phyloP scores from a whole-genome alignment of 2,888 invertebrate genomes.

The Phrixothrix hirtus region DNA sequence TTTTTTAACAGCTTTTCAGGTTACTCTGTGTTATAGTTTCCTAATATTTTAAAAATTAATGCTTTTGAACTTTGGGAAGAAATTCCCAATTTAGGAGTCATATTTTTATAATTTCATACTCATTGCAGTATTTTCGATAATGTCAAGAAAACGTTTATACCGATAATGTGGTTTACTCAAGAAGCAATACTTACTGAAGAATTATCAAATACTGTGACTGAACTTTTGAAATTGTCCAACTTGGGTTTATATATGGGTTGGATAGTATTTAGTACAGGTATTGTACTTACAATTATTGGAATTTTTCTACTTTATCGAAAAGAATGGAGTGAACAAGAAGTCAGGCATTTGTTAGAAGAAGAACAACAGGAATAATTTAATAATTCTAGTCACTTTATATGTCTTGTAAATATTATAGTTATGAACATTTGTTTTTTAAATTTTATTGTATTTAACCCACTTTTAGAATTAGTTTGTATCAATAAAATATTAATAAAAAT shows the following conservation, averaged over 20 bases:
- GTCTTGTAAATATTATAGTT: too few relatives aligned
- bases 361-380: too few relatives aligned
- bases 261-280: conserved; percentile 58
- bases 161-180: conserved; percentile 79
- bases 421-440: too few relatives aligned
- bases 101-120: conserved; percentile 22
- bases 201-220: conserved; percentile 61
- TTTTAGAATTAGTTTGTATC: too few relatives aligned
- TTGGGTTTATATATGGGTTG: conserved; percentile 62
- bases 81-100: too few relatives aligned
- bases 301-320: conserved; percentile 1
- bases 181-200: conserved; percentile 63
- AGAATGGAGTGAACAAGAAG: neutral
- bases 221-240: conserved; percentile 60
- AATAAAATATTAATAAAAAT: too few relatives aligned
- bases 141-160: conserved; percentile 63
- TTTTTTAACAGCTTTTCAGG: too few relatives aligned
- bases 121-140: conserved; percentile 61
- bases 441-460: too few relatives aligned
- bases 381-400: too few relatives aligned
- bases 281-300: conserved; percentile 39
- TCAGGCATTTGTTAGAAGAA: conserved; percentile 2
- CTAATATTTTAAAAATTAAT: too few relatives aligned
- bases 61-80: too few relatives aligned
- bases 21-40: too few relatives aligned